phyloP scores from a whole-genome alignment of 2,888 invertebrate species.

The Lasiommata megera region DNA sequence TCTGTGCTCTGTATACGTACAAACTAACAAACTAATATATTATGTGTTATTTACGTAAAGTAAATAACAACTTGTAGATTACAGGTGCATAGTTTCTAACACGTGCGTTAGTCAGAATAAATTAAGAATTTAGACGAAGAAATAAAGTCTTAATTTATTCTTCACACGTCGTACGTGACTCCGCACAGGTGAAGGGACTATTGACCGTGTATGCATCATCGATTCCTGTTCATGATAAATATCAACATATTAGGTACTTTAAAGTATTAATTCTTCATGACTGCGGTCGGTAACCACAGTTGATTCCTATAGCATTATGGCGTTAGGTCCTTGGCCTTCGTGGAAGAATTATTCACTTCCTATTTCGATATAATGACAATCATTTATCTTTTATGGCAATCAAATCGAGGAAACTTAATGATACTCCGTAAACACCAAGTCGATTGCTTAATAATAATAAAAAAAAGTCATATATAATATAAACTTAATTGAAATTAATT shows the following conservation, averaged over 20 bases:
- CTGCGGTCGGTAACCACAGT: constrained; percentile 16
- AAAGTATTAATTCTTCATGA: neutral
- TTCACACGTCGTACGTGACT: constrained; percentile 41
- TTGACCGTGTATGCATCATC: constrained; percentile 29
- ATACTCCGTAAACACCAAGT: too few species aligned
- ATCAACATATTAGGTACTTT: neutral
- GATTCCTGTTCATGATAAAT: constrained; percentile 10
- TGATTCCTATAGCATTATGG: neutral
- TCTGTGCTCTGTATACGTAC: too few species aligned
- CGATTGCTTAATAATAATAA: too few species aligned
- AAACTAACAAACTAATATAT: too few species aligned
- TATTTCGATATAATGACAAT: neutral
- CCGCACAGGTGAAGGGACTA: constrained; percentile 32
- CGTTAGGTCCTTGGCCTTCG: constrained; percentile 2
- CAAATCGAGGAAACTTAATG: neutral
- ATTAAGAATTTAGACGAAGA: neutral
- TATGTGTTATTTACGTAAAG: too few species aligned
- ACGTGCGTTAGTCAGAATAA: too few species aligned
- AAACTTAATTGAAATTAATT: too few species aligned
- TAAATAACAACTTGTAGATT: too few species aligned
- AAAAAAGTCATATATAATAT: too few species aligned
- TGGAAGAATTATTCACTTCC: neutral
- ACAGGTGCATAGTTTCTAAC: too few species aligned
- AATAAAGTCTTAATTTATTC: constrained; percentile 43
- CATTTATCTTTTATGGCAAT: constrained; percentile 4